Evolutionary conservation across 1,140 invertebrate genomes (phyloP), one percentile per base, ranked within the genome.

Genomic region (Drosophila cardini): DNA sequence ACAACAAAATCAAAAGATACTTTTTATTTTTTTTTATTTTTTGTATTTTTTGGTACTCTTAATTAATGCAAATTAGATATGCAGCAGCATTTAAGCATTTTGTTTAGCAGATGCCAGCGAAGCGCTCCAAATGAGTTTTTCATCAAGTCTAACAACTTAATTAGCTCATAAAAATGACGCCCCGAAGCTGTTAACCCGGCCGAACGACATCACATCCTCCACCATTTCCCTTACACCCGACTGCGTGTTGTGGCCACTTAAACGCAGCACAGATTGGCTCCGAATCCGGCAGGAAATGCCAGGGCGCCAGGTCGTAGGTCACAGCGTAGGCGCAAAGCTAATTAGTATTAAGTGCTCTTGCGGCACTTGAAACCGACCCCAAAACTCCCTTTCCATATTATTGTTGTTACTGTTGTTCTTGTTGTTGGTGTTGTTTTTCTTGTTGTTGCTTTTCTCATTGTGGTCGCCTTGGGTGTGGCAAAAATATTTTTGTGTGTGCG

Each of bases 1-100:
- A 30, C 9, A 7, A 5, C n/a, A 26, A 26, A 26, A 26, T 26
- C 21, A 26, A n/a, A 36, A 70, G 26, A 70, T 53, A 16, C 38
- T 63, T 55, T 40, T 1, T 9, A 21, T 8, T 5, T 2, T 38
- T 55, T 70, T 70, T 50, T 67, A 36, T 16, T 48, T 13, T 48
- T 18, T 34, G 13, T 75, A 42, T 55, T 36, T 18, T 1, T 48
- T 68, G 40, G 15, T 45, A 60, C 48, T 83, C 62, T 63, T 79
- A 87, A 87, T 87, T 87, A 87, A 87, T 87, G 83, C 79, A 87
- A 87, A 87, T 87, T 80, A 87, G 84, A 84, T 84, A 89, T 89
- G 79, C 68, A 46, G 60, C 60, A n/a, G 36, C 56, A 72, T 69
- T 70, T 74, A 34, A 34, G 36, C 53, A 38, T 38, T 38, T 55